Evolutionary conservation across 2,797 vertebrate species (phyloP), one percentile per base, ranked within the genome.

Genomic region (Sebastiscus albofasciatus): DNA sequence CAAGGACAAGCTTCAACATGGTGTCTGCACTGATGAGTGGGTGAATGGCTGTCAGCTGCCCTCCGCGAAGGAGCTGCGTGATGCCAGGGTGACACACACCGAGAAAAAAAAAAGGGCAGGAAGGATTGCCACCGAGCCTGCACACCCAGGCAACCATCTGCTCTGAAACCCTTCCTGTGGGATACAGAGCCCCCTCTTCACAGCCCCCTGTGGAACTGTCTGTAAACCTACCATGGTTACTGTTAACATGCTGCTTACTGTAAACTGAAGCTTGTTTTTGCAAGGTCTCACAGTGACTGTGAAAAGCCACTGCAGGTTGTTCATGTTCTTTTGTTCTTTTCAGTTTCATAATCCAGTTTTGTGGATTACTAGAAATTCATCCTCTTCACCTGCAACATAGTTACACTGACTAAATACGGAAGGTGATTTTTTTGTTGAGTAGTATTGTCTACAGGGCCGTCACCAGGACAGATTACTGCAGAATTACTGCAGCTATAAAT

Each of bases 111-210:
- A 75, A 76, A 70, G 82, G 79, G 80, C 75, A 89, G 83, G 78
- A 83, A 90, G 85, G 72, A 79, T 85, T 79, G 84, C 90, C 86
- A 87, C 83, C 33, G 65, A 89, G 90, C 69, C 81, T 72, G 64
- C 76, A 90, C 79, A 91, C 87, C 86, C 80, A 85, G 87, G 89
- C 90, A 90, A 92, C 92, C 93, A 93, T 94, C 92, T 94, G 93
- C 88, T 91, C 82, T 22, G 58, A 86, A 90, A 82, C 22, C 31
- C 67, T 82, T 90, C 88, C 90, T 90, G 80, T 81, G 87, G 77
- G 75, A 88, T 82, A 72, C 71, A 20, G 73, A 13, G 55, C 46
- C 79, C 87, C 72, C 69, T 89, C 86, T 68, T 82, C 80, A 72
- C 66, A 70, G 60, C 55, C 72, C 80, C 75, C 84, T 39, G 55